Evolutionary conservation across 2,888 invertebrate genomes (phyloP), one percentile per base, ranked within the genome.

Genomic region (Philopedon plagiatum): DNA sequence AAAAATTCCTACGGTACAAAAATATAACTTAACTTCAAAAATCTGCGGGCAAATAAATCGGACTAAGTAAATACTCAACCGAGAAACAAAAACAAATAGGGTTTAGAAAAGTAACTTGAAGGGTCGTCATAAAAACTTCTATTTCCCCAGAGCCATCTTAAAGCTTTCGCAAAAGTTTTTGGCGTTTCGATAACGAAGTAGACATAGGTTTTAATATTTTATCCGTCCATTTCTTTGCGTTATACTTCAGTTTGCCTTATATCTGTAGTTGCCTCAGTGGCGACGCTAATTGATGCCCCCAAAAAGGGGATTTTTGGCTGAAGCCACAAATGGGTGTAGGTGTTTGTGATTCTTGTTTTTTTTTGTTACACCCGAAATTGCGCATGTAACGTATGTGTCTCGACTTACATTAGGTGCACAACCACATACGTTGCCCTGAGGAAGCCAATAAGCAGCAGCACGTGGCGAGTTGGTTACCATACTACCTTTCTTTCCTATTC

Each of bases 201-300:
- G 49, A 62, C 62, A 62, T 62, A 62, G 39, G 62, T 32, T 62
- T 44, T 62, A 62, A 46, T 62, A 62, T 62, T 62, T 62, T 62
- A 62, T 62, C 18, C 32, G 9, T 5, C 19, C 19, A 44, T 44
- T 41, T 19, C 18, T 41, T 41, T 41, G 19, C 18, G 11, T 41
- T 44, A 18, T 44, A 44, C 44, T 44, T 44, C 19, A 5, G 5
- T 15, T 3, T 15, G 15, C 39, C n/a, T 26, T 26, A 5, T 5
- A 7, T 3, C 4, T 26, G 26, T 26, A 3, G 26, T 26, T 26
- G 3, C 3, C 26, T 26, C 4, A 5, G 7, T 26, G 7, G 3
- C 3, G 4, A 26, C 26, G 26, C 26, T 26, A 26, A 5, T 26
- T 26, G 26, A 26, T n/a, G n/a, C n/a, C n/a, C n/a, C n/a, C n/a